phyloP scores from a whole-genome alignment of 2,888 invertebrate genomes.

The Dilophus febrilis region DNA sequence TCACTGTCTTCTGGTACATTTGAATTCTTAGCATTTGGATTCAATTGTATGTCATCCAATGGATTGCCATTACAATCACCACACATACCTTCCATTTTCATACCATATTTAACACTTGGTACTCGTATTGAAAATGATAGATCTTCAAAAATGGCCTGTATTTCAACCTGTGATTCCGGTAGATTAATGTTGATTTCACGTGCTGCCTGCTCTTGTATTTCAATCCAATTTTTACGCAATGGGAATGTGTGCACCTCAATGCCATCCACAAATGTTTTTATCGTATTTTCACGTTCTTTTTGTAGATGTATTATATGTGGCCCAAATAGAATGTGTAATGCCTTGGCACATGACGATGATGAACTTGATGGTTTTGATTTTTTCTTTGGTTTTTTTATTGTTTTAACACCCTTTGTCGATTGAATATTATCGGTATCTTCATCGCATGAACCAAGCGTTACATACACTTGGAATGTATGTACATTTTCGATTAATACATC shows the following conservation, averaged over 20 bases:
- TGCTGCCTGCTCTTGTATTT: slow-evolving; percentile 36
- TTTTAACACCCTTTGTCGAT: background rate
- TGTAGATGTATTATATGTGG: slow-evolving; percentile 42
- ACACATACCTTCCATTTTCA: slow-evolving; percentile 62
- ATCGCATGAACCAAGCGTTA: slow-evolving; percentile 40
- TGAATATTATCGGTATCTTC: slow-evolving; percentile 21
- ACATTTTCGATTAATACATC: slow-evolving; percentile 37
- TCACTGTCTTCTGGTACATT: slow-evolving; percentile 8
- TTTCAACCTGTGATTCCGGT: slow-evolving; percentile 53
- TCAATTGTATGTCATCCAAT: slow-evolving; percentile 38
- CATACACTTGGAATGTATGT: slow-evolving; percentile 33
- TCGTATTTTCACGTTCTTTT: slow-evolving; percentile 23
- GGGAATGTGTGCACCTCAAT: slow-evolving; percentile 27
- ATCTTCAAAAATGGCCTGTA: slow-evolving; percentile 31
- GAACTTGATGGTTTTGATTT: slow-evolving; percentile 6
- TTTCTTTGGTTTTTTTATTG: background rate
- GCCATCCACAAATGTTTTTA: slow-evolving; percentile 25
- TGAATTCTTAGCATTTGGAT: slow-evolving; percentile 23
- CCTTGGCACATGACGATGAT: slow-evolving; percentile 45
- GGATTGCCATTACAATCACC: slow-evolving; percentile 51
- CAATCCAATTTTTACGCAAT: slow-evolving; percentile 42
- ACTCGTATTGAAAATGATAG: slow-evolving; percentile 41
- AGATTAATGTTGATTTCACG: slow-evolving; percentile 46
- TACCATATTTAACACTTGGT: slow-evolving; percentile 55
- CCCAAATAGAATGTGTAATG: slow-evolving; percentile 47